Conservation (phyloP, 1,140 invertebrate genomes). For the Tetragnatha versicolor region DNA sequence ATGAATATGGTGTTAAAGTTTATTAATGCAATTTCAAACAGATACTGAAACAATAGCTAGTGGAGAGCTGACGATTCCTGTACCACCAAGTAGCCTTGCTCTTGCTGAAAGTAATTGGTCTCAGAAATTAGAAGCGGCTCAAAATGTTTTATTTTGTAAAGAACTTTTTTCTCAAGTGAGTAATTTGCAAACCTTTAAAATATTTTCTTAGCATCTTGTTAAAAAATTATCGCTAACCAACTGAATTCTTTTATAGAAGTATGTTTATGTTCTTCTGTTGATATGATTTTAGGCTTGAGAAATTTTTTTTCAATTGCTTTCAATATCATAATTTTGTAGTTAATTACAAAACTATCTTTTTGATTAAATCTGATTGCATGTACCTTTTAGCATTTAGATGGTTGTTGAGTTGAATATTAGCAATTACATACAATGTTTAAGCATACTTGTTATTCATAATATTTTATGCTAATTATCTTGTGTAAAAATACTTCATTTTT, state of each 20-base stretch:
- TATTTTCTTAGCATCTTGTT: no score
- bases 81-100: conserved; percentile 65
- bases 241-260: no score
- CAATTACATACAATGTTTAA: neutral
- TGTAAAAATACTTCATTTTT: neutral
- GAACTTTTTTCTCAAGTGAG: conserved; percentile 87
- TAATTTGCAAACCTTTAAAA: neutral
- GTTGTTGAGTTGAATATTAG: neutral
- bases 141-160: conserved; percentile 97
- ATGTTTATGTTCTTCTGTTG: neutral
- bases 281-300: no score
- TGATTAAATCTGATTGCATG: no score
- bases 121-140: conserved; percentile 91
- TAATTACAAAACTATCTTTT: no score
- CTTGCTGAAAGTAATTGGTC: conserved; percentile 88
- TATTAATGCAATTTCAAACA: no score
- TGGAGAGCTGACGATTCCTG: conserved; percentile 64
- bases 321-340: no score
- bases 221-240: no score
- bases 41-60: conserved; percentile 65
- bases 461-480: neutral
- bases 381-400: no score
- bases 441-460: neutral
- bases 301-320: no score
- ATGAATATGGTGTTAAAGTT: no score